Percentiles rank a stretch among this genome's conserved stretches.
Evolutionary conservation across 2,113 vertebrate species (phyloP).

Genomic region (Dromiciops gliroides): DNA sequence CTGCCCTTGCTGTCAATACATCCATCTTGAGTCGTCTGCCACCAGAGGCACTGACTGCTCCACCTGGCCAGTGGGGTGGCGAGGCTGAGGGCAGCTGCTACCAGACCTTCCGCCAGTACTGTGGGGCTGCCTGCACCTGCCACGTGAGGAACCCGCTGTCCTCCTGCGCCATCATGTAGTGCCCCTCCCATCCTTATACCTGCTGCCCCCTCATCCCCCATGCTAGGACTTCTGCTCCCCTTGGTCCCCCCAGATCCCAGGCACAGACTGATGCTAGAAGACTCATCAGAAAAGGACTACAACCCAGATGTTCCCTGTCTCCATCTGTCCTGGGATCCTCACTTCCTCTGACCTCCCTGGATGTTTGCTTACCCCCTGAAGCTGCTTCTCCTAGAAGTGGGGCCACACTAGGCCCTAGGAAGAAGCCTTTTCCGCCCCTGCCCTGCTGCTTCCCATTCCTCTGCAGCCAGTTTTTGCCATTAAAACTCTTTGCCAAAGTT

Average conservation of each 20-base stretch:
- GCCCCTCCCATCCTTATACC: neutral
- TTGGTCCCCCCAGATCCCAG: neutral
- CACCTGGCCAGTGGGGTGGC: constrained; percentile 92
- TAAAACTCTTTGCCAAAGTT: constrained; percentile 78
- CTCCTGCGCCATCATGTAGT: constrained; percentile 98
- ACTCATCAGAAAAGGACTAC: neutral
- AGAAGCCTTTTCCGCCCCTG: constrained; percentile 17
- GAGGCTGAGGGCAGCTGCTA: constrained; percentile 99
- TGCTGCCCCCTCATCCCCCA: constrained; percentile 45
- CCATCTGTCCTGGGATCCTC: neutral
- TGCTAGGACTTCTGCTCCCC: constrained; percentile 60
- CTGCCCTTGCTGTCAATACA: constrained; percentile 97
- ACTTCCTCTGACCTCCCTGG: neutral
- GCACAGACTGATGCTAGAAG: neutral
- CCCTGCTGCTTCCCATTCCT: constrained; percentile 36
- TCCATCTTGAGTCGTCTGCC: constrained; percentile 98
- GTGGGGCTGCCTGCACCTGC: constrained; percentile 97
- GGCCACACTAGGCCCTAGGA: neutral
- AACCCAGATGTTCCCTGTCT: neutral
- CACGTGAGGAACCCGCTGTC: constrained; percentile 96
- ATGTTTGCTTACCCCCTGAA: neutral
- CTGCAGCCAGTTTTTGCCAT: constrained; percentile 74
- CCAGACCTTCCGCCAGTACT: constrained; percentile 99
- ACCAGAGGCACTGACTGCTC: constrained; percentile 88
- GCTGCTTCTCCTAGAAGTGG: constrained; percentile 44